phyloP scores from a whole-genome alignment of 2,113 vertebrate species.

The Prunella fulvescens region DNA sequence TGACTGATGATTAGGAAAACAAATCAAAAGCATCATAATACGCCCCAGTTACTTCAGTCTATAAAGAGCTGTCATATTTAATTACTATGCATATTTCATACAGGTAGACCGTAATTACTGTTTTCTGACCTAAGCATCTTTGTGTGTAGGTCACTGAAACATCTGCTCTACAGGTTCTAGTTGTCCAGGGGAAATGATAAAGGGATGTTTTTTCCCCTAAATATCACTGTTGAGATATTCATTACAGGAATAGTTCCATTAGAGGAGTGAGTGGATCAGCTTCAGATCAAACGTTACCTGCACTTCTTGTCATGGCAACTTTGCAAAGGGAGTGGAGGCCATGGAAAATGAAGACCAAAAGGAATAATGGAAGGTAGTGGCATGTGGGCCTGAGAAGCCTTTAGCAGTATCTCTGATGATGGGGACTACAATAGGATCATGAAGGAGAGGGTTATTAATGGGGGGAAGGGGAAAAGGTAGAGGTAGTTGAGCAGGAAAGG shows the following conservation, averaged over 20 bases:
- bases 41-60: background rate
- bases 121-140: background rate
- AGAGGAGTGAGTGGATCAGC: background rate
- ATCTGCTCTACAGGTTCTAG: background rate
- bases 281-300: background rate
- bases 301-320: background rate
- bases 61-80: background rate
- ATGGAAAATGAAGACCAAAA: background rate
- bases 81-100: background rate
- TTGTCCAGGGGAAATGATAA: background rate
- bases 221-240: background rate
- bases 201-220: background rate
- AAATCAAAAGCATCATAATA: background rate
- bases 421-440: rapidly evolving
- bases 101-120: background rate
- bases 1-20: background rate
- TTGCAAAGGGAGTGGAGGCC: background rate
- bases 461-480: background rate
- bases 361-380: background rate
- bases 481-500: background rate
- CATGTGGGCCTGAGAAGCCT: background rate
- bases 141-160: background rate
- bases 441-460: background rate
- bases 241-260: background rate
- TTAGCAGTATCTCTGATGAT: background rate